phyloP scores from a whole-genome alignment of 1,140 invertebrate genomes.

The Orius insidiosus region DNA sequence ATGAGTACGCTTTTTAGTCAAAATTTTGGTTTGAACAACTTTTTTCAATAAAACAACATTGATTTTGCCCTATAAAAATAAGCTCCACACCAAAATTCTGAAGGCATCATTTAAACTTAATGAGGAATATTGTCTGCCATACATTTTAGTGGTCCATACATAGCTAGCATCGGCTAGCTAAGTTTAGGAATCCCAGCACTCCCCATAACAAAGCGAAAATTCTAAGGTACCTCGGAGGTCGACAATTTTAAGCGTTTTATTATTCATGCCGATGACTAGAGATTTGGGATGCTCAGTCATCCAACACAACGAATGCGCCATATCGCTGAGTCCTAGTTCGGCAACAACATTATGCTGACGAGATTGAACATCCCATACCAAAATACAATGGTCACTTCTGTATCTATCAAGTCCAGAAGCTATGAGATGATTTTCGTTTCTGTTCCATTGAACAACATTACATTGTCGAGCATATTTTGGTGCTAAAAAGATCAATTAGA shows the following conservation, averaged over 20 bases:
- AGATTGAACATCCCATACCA: constrained; percentile 47
- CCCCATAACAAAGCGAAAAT: no score
- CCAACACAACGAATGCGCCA: constrained; percentile 71
- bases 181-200: no score
- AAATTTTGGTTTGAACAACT: no score
- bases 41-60: no score
- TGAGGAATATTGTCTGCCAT: no score
- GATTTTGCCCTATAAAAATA: no score
- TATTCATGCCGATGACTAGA: constrained; percentile 71
- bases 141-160: no score
- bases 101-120: no score
- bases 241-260: constrained; percentile 76
- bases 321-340: constrained; percentile 55
- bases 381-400: constrained; percentile 59
- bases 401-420: constrained; percentile 65
- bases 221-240: constrained; percentile 70
- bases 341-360: constrained; percentile 15
- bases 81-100: no score
- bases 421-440: constrained; percentile 61
- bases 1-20: no score
- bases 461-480: constrained; percentile 67
- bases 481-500: constrained; percentile 29
- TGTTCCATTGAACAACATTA: constrained; percentile 77
- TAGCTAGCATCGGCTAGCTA: no score
- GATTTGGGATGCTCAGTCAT: constrained; percentile 52